Percentiles rank a stretch among this genome's conserved stretches.
phyloP scores from a whole-genome alignment of 2,888 invertebrate species.

The Spialia ferax region DNA sequence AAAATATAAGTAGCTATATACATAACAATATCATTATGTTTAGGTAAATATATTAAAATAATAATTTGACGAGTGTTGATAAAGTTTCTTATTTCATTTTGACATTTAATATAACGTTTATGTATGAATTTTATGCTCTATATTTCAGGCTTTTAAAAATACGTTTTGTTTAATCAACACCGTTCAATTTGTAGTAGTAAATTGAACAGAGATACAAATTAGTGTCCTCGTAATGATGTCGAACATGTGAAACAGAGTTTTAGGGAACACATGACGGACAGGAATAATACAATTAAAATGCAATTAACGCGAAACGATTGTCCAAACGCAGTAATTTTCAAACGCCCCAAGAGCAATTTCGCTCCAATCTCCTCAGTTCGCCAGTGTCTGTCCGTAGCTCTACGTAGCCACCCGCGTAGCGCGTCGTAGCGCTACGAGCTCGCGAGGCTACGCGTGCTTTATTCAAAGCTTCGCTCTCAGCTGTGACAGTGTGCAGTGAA shows the following conservation, averaged over 20 bases:
- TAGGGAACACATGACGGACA: neutral
- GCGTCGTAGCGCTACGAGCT: slow-evolving; percentile 21
- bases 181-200: neutral
- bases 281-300: slow-evolving; percentile 13
- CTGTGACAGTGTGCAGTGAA: slow-evolving; percentile 28
- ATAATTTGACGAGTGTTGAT: too few species aligned
- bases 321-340: slow-evolving; percentile 32
- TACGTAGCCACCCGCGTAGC: slow-evolving; percentile 41
- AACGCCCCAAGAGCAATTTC: slow-evolving; percentile 17
- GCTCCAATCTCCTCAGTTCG: neutral
- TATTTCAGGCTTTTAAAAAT: neutral
- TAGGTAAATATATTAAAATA: too few species aligned
- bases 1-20: too few species aligned
- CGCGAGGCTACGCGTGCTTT: slow-evolving; percentile 36
- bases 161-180: neutral
- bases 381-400: slow-evolving; percentile 34
- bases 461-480: slow-evolving; percentile 20
- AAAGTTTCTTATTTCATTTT: too few species aligned
- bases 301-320: slow-evolving; percentile 29
- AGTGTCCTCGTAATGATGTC: neutral
- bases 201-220: neutral
- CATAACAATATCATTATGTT: too few species aligned
- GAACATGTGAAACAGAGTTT: neutral
- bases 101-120: too few species aligned
- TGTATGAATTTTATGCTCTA: neutral